phyloP scores from a whole-genome alignment of 2,113 vertebrate species.

The Hipposideros armiger region DNA sequence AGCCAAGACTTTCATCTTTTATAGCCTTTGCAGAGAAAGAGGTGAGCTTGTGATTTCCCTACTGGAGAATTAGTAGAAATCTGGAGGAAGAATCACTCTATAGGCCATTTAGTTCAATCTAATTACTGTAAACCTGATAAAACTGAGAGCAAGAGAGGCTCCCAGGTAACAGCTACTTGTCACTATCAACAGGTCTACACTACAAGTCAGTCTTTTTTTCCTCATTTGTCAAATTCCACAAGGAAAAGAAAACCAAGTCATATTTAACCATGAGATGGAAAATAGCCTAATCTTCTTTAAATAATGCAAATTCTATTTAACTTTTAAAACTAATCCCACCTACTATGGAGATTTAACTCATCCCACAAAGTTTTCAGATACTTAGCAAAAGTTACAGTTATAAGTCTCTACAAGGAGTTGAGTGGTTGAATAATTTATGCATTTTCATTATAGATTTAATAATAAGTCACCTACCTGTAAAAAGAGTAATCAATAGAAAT shows the following conservation, averaged over 20 bases:
- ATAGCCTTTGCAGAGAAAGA: not conserved
- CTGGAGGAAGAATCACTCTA: not conserved
- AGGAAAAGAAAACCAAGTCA: not conserved
- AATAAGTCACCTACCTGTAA: not conserved
- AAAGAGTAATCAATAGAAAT: not conserved
- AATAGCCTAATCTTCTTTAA: not conserved
- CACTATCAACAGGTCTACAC: not conserved
- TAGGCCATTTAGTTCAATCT: not conserved
- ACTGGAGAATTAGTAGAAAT: not conserved
- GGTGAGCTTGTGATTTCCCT: not conserved
- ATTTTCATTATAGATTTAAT: conserved; percentile 27
- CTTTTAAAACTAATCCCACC: not conserved
- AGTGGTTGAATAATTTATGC: not conserved
- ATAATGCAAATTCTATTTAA: not conserved
- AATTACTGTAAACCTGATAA: not conserved
- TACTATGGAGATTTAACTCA: not conserved
- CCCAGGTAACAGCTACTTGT: not conserved
- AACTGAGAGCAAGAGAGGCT: not conserved
- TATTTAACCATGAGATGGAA: not conserved
- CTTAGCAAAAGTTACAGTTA: not conserved
- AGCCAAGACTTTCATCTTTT: not conserved
- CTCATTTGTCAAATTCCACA: not conserved
- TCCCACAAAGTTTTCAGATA: not conserved
- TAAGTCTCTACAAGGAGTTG: not conserved
- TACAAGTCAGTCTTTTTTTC: not conserved